Evolutionary conservation across 2,113 vertebrate species (phyloP).

Genomic region (Pseudopipra pipra): DNA sequence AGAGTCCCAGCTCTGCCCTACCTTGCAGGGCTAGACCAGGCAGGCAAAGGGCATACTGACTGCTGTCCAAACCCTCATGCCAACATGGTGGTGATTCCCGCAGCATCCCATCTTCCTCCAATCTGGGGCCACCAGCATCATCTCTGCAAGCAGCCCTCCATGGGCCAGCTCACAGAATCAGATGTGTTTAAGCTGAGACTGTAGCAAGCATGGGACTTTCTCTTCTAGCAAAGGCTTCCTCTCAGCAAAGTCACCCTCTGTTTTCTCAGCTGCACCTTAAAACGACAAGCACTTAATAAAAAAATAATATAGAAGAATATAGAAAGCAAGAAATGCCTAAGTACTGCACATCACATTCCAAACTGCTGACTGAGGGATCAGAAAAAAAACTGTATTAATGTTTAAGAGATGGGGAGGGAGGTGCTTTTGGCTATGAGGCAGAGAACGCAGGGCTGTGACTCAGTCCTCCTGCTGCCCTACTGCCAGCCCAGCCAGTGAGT

Average conservation of each 20-base stretch:
- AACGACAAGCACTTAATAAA: neutral
- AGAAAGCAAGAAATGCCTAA: neutral
- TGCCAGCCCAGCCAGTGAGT: neutral
- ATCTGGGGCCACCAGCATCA: neutral
- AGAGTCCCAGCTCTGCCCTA: neutral
- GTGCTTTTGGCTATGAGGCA: neutral
- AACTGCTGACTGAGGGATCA: neutral
- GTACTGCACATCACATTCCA: neutral
- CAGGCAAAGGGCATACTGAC: neutral
- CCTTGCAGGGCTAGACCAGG: neutral
- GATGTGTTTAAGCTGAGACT: neutral
- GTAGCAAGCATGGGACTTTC: neutral
- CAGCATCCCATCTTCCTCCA: accelerated
- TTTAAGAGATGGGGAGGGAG: neutral
- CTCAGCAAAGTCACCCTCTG: neutral
- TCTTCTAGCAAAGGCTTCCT: neutral
- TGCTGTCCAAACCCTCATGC: neutral
- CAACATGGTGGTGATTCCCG: neutral
- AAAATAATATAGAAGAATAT: neutral
- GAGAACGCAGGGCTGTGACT: neutral
- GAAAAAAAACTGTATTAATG: neutral
- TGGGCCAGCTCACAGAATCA: neutral
- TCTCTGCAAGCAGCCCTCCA: neutral
- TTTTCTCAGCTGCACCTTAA: neutral
- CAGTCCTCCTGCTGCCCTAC: accelerated